Evolutionary conservation across 2,113 vertebrate species (phyloP).

Genomic region (Paedocypris sp.): DNA sequence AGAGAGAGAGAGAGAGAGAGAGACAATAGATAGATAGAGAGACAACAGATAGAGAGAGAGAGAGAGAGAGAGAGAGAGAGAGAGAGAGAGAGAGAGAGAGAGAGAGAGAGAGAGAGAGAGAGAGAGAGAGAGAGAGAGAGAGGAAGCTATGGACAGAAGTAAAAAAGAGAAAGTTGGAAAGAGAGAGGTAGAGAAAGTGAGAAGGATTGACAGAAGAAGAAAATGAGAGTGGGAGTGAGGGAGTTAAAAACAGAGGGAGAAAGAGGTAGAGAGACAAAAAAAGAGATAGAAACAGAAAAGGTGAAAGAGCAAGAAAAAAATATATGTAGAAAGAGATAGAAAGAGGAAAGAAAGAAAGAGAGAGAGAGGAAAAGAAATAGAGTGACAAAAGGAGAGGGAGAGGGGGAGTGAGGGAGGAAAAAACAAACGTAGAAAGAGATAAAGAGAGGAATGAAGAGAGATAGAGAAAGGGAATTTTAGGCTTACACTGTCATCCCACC

Average conservation of each 20-base stretch:
- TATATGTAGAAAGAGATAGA: constrained; percentile 35
- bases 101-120: too few species aligned
- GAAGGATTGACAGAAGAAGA: background rate
- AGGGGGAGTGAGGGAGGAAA: constrained; percentile 45
- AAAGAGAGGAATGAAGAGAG: background rate
- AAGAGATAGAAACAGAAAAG: constrained; percentile 45
- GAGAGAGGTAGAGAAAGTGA: constrained; percentile 45
- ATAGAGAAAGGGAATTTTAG: constrained; percentile 52
- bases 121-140: constrained; percentile 45
- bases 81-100: background rate
- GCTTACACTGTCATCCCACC: constrained; percentile 70
- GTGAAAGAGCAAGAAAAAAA: background rate
- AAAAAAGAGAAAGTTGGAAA: background rate
- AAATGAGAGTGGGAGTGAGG: too few species aligned
- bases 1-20: constrained; percentile 45
- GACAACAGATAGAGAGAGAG: too few species aligned
- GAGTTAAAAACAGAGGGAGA: too few species aligned
- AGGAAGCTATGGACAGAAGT: too few species aligned
- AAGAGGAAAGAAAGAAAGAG: constrained; percentile 34
- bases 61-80: constrained; percentile 45
- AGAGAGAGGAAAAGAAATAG: constrained; percentile 45
- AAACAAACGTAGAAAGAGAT: constrained; percentile 46
- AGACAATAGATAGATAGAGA: too few species aligned
- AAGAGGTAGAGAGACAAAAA: constrained; percentile 45
- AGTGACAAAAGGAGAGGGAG: background rate